These are phyloP conservation scores for Mythimna impura DNA, from an alignment of 2,888 invertebrate genomes.

Conservation along the genomic window DNA sequence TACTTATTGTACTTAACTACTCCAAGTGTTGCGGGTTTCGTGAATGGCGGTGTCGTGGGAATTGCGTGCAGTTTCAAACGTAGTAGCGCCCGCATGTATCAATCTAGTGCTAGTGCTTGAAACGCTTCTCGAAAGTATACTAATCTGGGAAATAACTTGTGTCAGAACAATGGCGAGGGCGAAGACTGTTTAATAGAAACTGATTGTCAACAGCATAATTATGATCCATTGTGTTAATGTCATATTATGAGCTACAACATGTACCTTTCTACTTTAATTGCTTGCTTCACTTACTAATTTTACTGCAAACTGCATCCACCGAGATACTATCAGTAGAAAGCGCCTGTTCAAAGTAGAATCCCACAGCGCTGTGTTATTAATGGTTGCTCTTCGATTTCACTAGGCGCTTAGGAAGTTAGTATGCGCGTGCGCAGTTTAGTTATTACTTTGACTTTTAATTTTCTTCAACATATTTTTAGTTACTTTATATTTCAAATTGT, in stretches of 20 bases:
- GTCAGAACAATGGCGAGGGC: constrained; percentile 78
- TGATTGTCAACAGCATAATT: constrained; percentile 51
- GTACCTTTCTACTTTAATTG: constrained; percentile 10
- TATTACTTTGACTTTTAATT: background rate
- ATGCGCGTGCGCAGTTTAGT: constrained; percentile 10
- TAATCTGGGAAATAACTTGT: constrained; percentile 77
- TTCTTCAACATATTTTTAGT: too few relatives aligned
- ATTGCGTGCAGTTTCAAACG: constrained; percentile 67
- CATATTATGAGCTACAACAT: constrained; percentile 20
- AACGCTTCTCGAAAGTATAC: constrained; percentile 79
- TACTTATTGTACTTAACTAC: constrained; percentile 44
- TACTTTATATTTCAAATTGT: background rate
- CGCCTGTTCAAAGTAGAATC: constrained; percentile 33
- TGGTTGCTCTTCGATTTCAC: constrained; percentile 45
- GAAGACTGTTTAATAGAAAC: constrained; percentile 67
- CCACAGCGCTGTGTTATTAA: constrained; percentile 5
- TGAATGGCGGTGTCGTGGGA: constrained; percentile 76
- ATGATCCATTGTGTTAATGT: constrained; percentile 46
- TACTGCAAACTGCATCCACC: background rate
- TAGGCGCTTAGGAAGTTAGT: constrained; percentile 39
- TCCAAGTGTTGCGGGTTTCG: constrained; percentile 61
- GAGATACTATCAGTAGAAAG: background rate
- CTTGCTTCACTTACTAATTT: constrained; percentile 14
- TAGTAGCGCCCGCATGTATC: constrained; percentile 69
- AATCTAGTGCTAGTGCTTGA: constrained; percentile 66